Evolutionary conservation across 2,113 vertebrate species (phyloP).

Genomic region (Erythrocercus mccallii): DNA sequence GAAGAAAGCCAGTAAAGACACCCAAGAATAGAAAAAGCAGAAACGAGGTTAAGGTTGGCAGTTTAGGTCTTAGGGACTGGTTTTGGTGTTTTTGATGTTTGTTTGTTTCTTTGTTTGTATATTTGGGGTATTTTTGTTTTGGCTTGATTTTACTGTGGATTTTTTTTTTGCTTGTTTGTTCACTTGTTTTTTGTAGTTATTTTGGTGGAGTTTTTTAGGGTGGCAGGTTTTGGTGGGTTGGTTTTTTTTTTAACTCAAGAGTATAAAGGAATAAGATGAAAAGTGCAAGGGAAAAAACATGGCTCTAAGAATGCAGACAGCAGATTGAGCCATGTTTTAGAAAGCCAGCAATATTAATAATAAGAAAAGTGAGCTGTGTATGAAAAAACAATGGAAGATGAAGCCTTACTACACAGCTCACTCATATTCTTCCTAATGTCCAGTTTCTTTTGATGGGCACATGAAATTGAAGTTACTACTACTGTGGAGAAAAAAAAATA

Average conservation of each 20-base stretch:
- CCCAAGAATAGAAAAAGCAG: neutral
- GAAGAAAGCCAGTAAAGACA: neutral
- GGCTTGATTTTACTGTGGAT: neutral
- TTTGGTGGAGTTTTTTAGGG: fast-evolving
- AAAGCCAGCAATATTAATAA: neutral
- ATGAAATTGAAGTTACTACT: neutral
- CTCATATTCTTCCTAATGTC: neutral
- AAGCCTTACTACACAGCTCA: neutral
- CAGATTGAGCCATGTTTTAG: neutral
- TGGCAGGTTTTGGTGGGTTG: neutral
- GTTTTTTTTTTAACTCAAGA: neutral
- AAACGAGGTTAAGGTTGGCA: neutral
- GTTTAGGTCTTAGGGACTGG: neutral
- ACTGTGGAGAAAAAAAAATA: neutral
- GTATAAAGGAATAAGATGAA: neutral
- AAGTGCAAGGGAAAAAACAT: neutral
- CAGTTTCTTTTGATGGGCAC: neutral
- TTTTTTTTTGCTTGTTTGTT: neutral
- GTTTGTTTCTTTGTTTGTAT: neutral
- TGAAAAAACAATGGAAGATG: neutral
- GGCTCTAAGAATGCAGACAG: neutral
- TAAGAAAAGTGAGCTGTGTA: neutral
- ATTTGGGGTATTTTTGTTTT: neutral
- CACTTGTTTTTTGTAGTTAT: neutral
- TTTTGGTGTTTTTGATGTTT: neutral